Percentiles rank a stretch among this genome's conserved stretches.
phyloP scores from a whole-genome alignment of 2,113 vertebrate species.

The Labrus mixtus region DNA sequence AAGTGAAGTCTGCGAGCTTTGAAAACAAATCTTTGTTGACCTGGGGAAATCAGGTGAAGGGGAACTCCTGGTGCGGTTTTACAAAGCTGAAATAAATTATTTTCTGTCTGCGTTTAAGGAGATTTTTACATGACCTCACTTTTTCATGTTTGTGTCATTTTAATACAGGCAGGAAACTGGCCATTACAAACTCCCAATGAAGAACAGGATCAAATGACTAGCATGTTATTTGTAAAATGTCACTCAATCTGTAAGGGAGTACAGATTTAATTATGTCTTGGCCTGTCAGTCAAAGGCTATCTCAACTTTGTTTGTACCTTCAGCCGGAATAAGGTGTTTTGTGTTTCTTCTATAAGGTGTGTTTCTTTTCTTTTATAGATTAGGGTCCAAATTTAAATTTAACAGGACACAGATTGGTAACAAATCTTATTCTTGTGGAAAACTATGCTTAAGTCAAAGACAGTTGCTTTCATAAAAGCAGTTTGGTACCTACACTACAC shows the following conservation, averaged over 20 bases:
- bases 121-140: conserved; percentile 8
- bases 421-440: background rate
- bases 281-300: conserved; percentile 14
- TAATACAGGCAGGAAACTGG: conserved; percentile 3
- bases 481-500: background rate
- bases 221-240: conserved; percentile 33
- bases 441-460: background rate
- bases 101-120: conserved; percentile 32
- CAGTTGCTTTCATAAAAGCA: background rate
- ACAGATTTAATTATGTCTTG: conserved; percentile 13
- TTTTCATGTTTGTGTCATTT: conserved; percentile 12
- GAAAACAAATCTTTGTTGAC: conserved; percentile 61
- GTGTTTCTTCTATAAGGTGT: background rate
- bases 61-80: conserved; percentile 50
- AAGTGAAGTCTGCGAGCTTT: conserved; percentile 63
- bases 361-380: background rate
- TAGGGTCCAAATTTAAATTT: background rate
- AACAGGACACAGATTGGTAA: background rate
- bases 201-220: background rate
- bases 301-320: conserved; percentile 14
- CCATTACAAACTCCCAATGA: conserved; percentile 5
- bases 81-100: conserved; percentile 42
- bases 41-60: conserved; percentile 43
- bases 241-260: conserved; percentile 1
- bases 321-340: conserved; percentile 5